Base-by-base conservation (phyloP, 1,140 invertebrate species). In the Magallana ariakensis region DNA sequence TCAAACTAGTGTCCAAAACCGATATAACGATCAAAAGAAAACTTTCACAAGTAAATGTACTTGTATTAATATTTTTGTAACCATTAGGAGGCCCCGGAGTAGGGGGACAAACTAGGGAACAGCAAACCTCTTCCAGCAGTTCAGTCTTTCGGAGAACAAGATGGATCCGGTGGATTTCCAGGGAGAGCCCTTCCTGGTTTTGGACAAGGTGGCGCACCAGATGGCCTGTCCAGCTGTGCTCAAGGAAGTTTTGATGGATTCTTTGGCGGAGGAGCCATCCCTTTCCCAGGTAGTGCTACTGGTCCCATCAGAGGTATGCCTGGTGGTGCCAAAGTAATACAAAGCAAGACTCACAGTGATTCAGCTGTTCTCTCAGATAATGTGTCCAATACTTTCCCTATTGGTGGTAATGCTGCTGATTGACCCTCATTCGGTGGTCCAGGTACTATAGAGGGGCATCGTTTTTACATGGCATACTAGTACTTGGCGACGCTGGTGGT, bases 301-400 rank as follows among this genome's bases (percentile, higher is more conserved):
- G 66, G 22, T 26, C 22, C 66, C 22, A 22, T 9, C 10, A 19
- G 66, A 26, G 66, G 66, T 10, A 33, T 19, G 10, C 66, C 9
- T 8, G 22, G 66, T 22, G 22, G 66, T 9, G 66, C 66, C 22
- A 75, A 26, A 15, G 22, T 26, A 8, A 26, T 26, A 22, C 66
- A 75, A 19, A 75, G 66, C 22, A 75, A 75, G 8, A 75, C 66
- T 11, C 66, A 75, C 66, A 75, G 66, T 33, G 66, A 19, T 75
- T 75, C 66, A 26, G 22, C 66, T 75, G 11, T 75, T 19, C 22
- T 75, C 22, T 33, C 66, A 26, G 62, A 26, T 10, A 75, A 13
- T 75, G 10, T 46, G 22, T 9, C 66, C 13, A 3, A 75, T 19
- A 75, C 22, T 26, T 75, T 75, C 26, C 19, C 19, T 26, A 60